Conservation (phyloP, 2,113 vertebrate species). For the Melanocharis versteri region DNA sequence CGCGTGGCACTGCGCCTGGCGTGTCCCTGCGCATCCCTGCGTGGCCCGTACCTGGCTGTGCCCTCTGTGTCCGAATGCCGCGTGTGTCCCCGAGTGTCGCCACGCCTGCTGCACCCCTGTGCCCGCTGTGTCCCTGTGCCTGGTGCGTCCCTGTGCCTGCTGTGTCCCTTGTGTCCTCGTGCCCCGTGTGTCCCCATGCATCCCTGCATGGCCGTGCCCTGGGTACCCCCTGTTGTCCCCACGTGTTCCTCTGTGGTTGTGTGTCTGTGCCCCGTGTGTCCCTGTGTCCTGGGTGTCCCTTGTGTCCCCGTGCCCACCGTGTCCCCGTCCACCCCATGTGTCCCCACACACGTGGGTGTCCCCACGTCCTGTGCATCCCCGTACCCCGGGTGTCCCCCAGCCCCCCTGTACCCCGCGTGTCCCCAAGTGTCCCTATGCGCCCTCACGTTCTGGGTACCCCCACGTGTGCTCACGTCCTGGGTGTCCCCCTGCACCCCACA, state of each 20-base stretch:
- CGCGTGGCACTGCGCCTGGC: background rate
- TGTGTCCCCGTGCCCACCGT: accelerated
- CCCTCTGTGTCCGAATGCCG: background rate
- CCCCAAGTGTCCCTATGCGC: background rate
- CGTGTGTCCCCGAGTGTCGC: background rate
- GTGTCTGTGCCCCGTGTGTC: background rate
- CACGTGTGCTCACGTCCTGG: background rate
- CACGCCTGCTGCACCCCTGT: accelerated
- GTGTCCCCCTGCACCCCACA: background rate
- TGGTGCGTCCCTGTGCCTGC: accelerated
- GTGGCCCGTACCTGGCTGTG: background rate
- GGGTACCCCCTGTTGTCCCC: background rate
- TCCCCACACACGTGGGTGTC: background rate
- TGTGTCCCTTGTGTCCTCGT: too few relatives aligned
- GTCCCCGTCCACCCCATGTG: background rate
- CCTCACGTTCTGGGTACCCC: background rate
- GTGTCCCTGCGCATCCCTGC: accelerated
- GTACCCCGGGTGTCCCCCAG: background rate
- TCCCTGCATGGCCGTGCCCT: background rate
- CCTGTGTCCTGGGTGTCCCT: background rate
- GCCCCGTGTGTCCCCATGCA: accelerated
- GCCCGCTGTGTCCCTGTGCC: background rate
- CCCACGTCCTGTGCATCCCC: too few relatives aligned
- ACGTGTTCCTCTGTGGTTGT: too few relatives aligned
- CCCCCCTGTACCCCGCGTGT: too few relatives aligned